Conservation (phyloP, 2,113 vertebrate species). For the Arenaria interpres region DNA sequence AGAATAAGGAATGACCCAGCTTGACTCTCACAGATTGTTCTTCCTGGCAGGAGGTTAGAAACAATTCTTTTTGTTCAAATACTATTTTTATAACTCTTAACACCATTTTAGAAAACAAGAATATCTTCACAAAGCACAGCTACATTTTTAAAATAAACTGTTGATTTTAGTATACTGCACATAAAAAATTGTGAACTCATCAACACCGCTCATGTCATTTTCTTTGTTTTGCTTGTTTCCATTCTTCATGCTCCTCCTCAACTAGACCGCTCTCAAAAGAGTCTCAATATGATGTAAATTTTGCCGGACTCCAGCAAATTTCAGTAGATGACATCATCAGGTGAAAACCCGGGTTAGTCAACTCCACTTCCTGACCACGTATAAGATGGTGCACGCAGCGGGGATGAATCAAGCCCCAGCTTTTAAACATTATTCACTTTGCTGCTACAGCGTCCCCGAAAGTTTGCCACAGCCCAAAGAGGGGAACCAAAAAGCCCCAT, state of each 20-base stretch:
- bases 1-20: slow-evolving; percentile 1
- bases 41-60: not conserved
- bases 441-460: not conserved
- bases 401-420: not conserved
- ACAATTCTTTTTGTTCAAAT: not conserved
- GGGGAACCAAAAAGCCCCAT: not conserved
- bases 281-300: not conserved
- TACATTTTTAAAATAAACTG: not conserved
- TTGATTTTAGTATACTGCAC: fast-evolving
- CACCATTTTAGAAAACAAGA: not conserved
- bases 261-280: not conserved
- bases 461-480: not conserved
- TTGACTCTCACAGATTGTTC: not conserved
- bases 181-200: not conserved
- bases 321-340: slow-evolving; percentile 6
- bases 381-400: not conserved
- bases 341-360: not conserved
- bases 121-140: not conserved
- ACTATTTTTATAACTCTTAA: not conserved
- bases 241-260: not conserved
- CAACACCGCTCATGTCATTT: fast-evolving
- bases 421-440: not conserved
- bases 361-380: slow-evolving; percentile 19
- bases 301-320: not conserved
- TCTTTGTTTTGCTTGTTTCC: not conserved